Conservation (phyloP, 2,888 invertebrate species). For the Watsonalla cultraria region DNA sequence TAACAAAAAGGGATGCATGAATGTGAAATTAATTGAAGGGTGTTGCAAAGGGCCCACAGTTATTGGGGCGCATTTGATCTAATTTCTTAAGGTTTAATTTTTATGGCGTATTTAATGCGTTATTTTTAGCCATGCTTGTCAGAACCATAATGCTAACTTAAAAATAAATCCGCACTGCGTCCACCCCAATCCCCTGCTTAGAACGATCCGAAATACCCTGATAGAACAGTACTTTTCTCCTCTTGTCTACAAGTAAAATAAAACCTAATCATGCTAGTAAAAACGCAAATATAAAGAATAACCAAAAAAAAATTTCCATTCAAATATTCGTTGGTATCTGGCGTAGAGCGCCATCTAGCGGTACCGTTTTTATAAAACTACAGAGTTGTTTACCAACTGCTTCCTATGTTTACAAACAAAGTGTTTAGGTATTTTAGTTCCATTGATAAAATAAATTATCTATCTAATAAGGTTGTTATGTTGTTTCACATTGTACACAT, state of each 20-base stretch:
- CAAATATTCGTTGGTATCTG: not conserved
- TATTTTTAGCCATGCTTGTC: too few species aligned
- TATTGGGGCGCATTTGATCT: slow-evolving; percentile 37
- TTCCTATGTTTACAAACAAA: too few species aligned
- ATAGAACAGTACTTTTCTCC: too few species aligned
- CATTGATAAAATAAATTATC: not conserved
- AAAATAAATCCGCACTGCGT: too few species aligned
- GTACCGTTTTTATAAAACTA: not conserved
- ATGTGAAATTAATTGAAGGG: slow-evolving; percentile 73
- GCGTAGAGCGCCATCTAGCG: slow-evolving; percentile 1
- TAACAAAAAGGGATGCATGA: slow-evolving; percentile 51
- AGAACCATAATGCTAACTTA: too few species aligned
- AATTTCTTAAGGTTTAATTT: slow-evolving; percentile 2
- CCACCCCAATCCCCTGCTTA: too few species aligned
- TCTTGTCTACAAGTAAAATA: too few species aligned
- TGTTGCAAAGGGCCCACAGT: slow-evolving; percentile 48
- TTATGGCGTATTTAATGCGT: not conserved
- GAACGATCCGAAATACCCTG: too few species aligned
- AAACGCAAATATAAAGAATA: too few species aligned
- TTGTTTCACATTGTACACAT: too few species aligned
- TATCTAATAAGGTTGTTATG: not conserved
- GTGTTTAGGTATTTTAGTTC: not conserved
- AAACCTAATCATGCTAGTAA: too few species aligned
- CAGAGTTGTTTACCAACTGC: not conserved
- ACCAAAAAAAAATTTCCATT: too few species aligned